A percentile compares a stretch with the other conserved stretches of the same genome.
Conservation (phyloP, 2,797 vertebrate species). For the Sebastes aleutianus region DNA sequence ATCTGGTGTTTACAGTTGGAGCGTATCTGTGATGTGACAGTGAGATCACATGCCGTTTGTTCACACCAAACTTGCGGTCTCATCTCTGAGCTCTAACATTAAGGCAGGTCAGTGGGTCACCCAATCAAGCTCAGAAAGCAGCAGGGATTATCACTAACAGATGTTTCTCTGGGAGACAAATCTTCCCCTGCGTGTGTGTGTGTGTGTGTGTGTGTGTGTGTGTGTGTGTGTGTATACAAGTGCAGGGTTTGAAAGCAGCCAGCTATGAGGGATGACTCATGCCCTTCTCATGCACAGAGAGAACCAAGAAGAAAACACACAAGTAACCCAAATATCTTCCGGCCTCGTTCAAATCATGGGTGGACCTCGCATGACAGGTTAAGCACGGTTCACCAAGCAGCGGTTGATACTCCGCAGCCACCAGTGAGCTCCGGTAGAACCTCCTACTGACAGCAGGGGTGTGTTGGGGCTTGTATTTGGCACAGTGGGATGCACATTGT, state of each 20-base stretch:
- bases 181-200: constrained; percentile 23
- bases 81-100: constrained; percentile 36
- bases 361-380: constrained; percentile 60
- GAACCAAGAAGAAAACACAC: background rate
- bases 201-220: background rate
- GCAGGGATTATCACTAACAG: constrained; percentile 77
- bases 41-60: constrained; percentile 9
- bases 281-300: background rate
- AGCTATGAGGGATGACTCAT: background rate
- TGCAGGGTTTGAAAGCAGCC: constrained; percentile 18
- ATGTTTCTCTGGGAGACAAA: constrained; percentile 70
- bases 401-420: background rate
- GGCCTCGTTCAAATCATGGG: constrained; percentile 2
- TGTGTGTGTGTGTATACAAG: background rate
- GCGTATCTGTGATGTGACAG: constrained; percentile 17
- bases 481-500: constrained; percentile 48
- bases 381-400: constrained; percentile 9
- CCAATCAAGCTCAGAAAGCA: constrained; percentile 67
- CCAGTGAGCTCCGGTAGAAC: background rate
- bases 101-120: constrained; percentile 75
- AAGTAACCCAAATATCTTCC: background rate
- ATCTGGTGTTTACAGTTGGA: constrained; percentile 9
- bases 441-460: constrained; percentile 46
- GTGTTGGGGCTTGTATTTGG: constrained; percentile 68
- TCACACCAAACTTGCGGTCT: constrained; percentile 57